phyloP scores from a whole-genome alignment of 2,113 vertebrate species.

The Chauna torquata region DNA sequence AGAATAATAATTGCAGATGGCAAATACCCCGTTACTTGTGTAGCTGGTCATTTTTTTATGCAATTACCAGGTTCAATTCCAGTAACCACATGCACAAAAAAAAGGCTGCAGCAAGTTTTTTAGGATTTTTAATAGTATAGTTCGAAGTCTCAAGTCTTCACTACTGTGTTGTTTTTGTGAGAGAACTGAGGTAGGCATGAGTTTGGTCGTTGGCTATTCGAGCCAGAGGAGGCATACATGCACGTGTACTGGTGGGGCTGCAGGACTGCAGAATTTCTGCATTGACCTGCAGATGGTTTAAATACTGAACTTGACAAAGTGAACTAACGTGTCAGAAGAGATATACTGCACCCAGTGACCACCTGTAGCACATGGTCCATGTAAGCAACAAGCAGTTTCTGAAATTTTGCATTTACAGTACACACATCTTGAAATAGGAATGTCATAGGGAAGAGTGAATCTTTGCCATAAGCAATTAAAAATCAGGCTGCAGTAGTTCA shows the following conservation, averaged over 20 bases:
- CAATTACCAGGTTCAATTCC: conserved; percentile 8
- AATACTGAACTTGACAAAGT: background rate
- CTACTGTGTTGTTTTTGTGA: background rate
- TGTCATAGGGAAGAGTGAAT: background rate
- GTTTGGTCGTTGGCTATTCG: background rate
- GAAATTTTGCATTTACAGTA: background rate
- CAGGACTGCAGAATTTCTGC: background rate
- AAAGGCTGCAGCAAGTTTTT: background rate
- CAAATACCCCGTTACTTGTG: background rate
- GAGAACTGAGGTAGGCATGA: background rate
- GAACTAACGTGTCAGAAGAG: background rate
- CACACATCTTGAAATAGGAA: background rate
- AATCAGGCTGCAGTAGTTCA: background rate
- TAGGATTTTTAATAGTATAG: background rate
- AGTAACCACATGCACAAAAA: conserved; percentile 20
- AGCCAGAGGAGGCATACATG: background rate
- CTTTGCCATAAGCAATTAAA: background rate
- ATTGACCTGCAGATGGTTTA: background rate
- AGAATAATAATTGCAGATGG: background rate
- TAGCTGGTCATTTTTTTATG: conserved; percentile 2
- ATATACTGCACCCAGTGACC: background rate
- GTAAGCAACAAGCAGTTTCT: background rate
- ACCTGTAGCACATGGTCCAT: background rate
- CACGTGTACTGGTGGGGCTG: background rate
- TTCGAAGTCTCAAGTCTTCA: background rate